Percentiles rank a stretch among this genome's conserved stretches.
Evolutionary conservation across 2,797 vertebrate genomes (phyloP).

Genomic region (Pangasius krempfi): DNA sequence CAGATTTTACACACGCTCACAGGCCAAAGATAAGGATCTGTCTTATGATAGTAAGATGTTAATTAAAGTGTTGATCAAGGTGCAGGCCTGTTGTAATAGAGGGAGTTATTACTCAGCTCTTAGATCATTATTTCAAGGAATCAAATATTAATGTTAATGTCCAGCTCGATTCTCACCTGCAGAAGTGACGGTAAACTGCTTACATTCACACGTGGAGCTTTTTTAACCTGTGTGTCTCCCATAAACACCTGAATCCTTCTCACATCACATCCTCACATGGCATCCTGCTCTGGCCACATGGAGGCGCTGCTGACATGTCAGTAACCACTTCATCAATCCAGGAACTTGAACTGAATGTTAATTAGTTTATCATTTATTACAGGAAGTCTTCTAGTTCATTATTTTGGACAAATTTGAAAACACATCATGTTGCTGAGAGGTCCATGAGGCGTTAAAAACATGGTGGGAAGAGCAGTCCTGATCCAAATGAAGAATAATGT

Average conservation of each 20-base stretch:
- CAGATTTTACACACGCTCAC: neutral
- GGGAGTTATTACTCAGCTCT: neutral
- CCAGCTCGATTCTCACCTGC: neutral
- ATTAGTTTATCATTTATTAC: no score
- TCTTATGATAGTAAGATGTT: neutral
- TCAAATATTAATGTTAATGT: neutral
- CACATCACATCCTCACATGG: neutral
- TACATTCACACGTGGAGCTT: neutral
- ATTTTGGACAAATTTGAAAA: neutral
- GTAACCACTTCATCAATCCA: neutral
- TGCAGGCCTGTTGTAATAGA: neutral
- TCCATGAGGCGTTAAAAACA: neutral
- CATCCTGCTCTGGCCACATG: slow-evolving; percentile 1
- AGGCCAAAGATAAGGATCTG: neutral
- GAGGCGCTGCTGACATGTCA: neutral
- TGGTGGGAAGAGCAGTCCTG: neutral
- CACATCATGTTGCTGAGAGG: neutral
- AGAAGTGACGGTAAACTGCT: neutral
- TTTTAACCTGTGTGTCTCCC: neutral
- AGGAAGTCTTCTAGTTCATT: neutral
- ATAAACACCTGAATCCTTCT: neutral
- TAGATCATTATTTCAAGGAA: neutral
- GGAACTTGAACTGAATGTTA: neutral
- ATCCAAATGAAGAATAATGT: neutral
- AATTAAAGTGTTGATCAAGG: neutral